Evolutionary conservation across 2,888 invertebrate genomes (phyloP).

Genomic region (Cremastobaeus sp.): DNA sequence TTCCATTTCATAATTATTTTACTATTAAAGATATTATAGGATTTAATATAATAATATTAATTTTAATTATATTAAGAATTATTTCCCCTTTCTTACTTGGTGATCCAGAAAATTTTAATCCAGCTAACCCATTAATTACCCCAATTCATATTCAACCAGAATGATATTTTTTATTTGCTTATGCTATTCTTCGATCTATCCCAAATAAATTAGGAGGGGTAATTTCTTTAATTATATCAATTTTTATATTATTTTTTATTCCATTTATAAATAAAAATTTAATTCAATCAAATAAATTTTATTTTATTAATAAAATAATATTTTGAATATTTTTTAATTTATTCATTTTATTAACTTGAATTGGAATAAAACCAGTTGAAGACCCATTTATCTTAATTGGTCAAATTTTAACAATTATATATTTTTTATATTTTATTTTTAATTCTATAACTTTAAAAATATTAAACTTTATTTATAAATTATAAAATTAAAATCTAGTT

Average conservation of each 20-base stretch:
- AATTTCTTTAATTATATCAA: conserved; percentile 83
- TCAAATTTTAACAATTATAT: conserved; percentile 80
- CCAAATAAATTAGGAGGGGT: conserved; percentile 90
- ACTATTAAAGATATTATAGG: conserved; percentile 83
- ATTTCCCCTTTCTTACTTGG: conserved; percentile 82
- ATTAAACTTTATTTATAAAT: too few relatives aligned
- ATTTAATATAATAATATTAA: conserved; percentile 80
- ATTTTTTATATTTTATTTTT: conserved; percentile 59
- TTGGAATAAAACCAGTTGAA: conserved; percentile 85
- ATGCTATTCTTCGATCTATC: conserved; percentile 88
- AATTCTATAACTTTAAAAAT: too few relatives aligned
- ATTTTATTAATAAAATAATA: conserved; percentile 81
- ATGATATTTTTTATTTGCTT: conserved; percentile 91
- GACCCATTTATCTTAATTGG: conserved; percentile 82
- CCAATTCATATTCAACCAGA: conserved; percentile 89
- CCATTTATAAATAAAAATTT: conserved; percentile 81
- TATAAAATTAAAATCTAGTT: conserved; percentile 33
- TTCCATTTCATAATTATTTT: conserved; percentile 85
- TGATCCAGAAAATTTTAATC: conserved; percentile 87
- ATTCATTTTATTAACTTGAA: conserved; percentile 84
- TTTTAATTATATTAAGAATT: conserved; percentile 79
- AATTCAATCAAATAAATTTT: conserved; percentile 77
- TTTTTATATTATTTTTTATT: conserved; percentile 83
- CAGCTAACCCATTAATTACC: conserved; percentile 84
- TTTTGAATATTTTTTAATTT: conserved; percentile 81